These are phyloP conservation scores for Cyanoramphus novaezelandiae DNA, from an alignment of 2,113 vertebrate species.

Conservation along the genomic window DNA sequence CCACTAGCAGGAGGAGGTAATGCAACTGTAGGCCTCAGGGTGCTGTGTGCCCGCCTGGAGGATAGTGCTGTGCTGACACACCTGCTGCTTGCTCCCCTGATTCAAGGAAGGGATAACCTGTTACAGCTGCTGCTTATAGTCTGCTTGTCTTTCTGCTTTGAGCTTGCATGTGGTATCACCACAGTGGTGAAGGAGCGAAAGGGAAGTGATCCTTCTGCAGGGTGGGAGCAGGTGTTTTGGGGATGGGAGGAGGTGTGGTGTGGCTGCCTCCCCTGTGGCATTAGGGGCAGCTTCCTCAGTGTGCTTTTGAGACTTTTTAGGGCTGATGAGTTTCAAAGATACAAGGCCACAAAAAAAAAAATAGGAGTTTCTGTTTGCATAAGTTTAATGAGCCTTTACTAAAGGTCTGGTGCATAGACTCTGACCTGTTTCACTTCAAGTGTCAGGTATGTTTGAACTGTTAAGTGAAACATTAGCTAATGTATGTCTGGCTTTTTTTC, in stretches of 20 bases:
- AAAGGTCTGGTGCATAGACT: background rate
- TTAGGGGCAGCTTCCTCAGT: background rate
- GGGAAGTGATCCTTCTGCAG: background rate
- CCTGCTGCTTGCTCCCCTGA: background rate
- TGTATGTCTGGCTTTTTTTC: background rate
- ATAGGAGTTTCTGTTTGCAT: background rate
- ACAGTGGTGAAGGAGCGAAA: background rate
- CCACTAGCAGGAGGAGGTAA: background rate
- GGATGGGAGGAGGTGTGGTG: background rate
- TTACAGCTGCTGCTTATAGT: background rate
- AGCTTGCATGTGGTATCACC: background rate
- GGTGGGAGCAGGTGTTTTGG: rapidly evolving
- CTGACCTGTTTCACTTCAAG: constrained; percentile 16
- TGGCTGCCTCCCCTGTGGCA: rapidly evolving
- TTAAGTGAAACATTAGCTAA: constrained; percentile 32
- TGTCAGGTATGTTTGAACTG: constrained; percentile 35
- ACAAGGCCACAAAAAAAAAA: background rate
- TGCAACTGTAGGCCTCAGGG: rapidly evolving
- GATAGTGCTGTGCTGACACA: background rate
- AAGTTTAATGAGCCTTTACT: constrained; percentile 9
- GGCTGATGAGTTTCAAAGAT: background rate
- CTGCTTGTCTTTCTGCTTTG: background rate
- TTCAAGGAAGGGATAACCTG: background rate
- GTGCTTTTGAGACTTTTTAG: background rate
- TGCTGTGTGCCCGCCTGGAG: rapidly evolving